Percentiles rank a stretch among this genome's conserved stretches.
Evolutionary conservation across 2,888 invertebrate genomes (phyloP).

Genomic region (Scaptomyza flava): DNA sequence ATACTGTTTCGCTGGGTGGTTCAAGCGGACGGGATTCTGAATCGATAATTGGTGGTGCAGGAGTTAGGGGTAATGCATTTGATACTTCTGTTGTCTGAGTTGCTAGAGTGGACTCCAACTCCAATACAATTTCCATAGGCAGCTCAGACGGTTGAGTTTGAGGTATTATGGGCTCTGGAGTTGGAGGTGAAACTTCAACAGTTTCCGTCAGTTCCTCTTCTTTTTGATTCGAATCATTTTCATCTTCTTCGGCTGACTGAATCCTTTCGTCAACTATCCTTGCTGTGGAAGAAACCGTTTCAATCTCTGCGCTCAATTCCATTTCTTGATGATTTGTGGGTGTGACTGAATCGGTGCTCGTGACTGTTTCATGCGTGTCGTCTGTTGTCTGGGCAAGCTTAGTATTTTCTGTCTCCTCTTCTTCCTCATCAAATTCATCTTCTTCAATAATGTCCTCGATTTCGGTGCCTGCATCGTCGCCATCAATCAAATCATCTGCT

Average conservation of each 20-base stretch:
- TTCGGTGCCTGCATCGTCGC: slow-evolving; percentile 66
- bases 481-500: slow-evolving; percentile 43
- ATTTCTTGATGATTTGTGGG: slow-evolving; percentile 50
- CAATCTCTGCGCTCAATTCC: slow-evolving; percentile 25
- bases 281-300: slow-evolving; percentile 57
- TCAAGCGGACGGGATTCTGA: slow-evolving; percentile 66
- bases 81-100: not conserved
- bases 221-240: no score
- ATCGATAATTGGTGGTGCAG: slow-evolving; percentile 56
- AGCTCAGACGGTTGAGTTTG: slow-evolving; percentile 27
- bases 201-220: not conserved
- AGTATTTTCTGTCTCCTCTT: slow-evolving; percentile 5
- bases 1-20: slow-evolving; percentile 58
- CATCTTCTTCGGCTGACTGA: not conserved
- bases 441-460: slow-evolving; percentile 68
- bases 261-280: not conserved
- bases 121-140: slow-evolving; percentile 29
- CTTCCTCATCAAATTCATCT: slow-evolving; percentile 47
- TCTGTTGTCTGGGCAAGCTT: not conserved
- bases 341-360: slow-evolving; percentile 53
- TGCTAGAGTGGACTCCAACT: slow-evolving; percentile 2
- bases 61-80: slow-evolving; percentile 36
- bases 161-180: slow-evolving; percentile 2
- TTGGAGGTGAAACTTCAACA: not conserved
- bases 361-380: slow-evolving; percentile 47